A percentile compares a stretch with the other conserved stretches of the same genome.
phyloP scores from a whole-genome alignment of 1,140 invertebrate species.

The Tetragonula clypearis region DNA sequence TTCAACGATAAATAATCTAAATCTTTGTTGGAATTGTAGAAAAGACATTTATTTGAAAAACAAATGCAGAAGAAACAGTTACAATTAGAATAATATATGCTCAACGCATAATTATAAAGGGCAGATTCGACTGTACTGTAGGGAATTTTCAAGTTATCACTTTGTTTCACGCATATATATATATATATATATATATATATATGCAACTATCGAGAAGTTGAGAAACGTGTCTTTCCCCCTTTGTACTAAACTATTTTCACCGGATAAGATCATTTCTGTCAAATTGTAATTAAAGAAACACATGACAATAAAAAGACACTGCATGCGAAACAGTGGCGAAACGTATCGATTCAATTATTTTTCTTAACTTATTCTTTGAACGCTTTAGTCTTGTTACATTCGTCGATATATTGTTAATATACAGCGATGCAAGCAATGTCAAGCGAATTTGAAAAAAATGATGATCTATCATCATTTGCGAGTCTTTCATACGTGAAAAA shows the following conservation, averaged over 20 bases:
- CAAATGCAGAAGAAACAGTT: background rate
- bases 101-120: background rate
- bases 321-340: background rate
- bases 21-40: background rate
- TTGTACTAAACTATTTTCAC: background rate
- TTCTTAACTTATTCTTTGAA: background rate
- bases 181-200: background rate
- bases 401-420: background rate
- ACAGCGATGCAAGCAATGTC: background rate
- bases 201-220: background rate
- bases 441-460: background rate
- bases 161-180: background rate
- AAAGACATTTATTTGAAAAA: background rate
- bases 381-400: background rate
- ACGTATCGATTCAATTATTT: background rate
- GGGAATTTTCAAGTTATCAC: constrained; percentile 16
- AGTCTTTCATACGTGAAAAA: background rate
- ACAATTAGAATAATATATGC: background rate
- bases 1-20: background rate
- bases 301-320: background rate
- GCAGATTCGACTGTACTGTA: background rate
- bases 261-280: background rate
- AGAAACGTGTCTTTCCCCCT: background rate
- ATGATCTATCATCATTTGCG: background rate
- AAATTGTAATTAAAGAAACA: background rate